These are phyloP conservation scores for Dascillus cervinus DNA, from an alignment of 2,888 invertebrate genomes.

Conservation along the genomic window DNA sequence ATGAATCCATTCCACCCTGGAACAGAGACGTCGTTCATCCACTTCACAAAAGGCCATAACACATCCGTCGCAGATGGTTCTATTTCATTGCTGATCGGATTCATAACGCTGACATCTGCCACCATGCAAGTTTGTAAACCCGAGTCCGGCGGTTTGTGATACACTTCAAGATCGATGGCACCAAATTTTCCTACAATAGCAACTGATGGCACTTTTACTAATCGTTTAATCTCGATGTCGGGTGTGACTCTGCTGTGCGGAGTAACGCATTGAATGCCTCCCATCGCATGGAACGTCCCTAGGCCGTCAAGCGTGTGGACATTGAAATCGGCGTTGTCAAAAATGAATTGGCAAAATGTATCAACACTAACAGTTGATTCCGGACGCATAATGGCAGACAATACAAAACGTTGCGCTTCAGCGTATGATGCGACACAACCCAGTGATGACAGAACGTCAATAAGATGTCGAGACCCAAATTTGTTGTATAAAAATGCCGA, in stretches of 20 bases:
- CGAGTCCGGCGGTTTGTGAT: slow-evolving; percentile 14
- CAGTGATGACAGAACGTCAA: slow-evolving; percentile 15
- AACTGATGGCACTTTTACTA: slow-evolving; percentile 11
- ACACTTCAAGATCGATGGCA: not conserved
- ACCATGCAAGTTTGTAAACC: slow-evolving; percentile 17
- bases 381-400: too few species aligned
- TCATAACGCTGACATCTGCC: slow-evolving; percentile 13
- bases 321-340: slow-evolving; percentile 16
- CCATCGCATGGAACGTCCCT: slow-evolving; percentile 15
- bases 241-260: slow-evolving; percentile 12
- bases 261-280: slow-evolving; percentile 14
- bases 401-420: slow-evolving; percentile 14
- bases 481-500: slow-evolving; percentile 14
- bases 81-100: slow-evolving; percentile 17
- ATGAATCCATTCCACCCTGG: slow-evolving; percentile 24
- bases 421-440: slow-evolving; percentile 16
- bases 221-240: slow-evolving; percentile 11
- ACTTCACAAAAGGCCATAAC: slow-evolving; percentile 18
- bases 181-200: slow-evolving; percentile 11
- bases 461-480: slow-evolving; percentile 16
- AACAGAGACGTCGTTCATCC: slow-evolving; percentile 12
- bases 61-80: slow-evolving; percentile 16
- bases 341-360: slow-evolving; percentile 16
- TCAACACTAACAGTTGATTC: slow-evolving; percentile 9
- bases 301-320: slow-evolving; percentile 16